Percentiles rank a stretch among this genome's conserved stretches.
Conservation (phyloP, 2,797 vertebrate species). For the Antennarius maculatus region DNA sequence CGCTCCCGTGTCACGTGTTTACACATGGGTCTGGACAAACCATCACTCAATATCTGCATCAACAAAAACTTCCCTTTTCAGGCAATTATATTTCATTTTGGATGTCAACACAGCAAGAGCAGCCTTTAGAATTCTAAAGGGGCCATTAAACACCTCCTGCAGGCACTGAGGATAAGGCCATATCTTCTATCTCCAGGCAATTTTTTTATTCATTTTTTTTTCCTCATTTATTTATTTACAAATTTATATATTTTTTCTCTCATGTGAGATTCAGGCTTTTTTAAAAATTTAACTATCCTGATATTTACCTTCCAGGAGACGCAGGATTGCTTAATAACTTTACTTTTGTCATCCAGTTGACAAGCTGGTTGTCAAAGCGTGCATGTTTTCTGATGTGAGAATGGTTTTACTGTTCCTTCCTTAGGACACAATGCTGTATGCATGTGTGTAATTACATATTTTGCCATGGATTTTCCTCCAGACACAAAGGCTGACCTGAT, state of each 20-base stretch:
- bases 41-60: background rate
- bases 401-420: constrained; percentile 30
- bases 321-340: background rate
- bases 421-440: constrained; percentile 60
- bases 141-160: background rate
- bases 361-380: constrained; percentile 12
- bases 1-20: background rate
- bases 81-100: background rate
- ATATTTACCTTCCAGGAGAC: background rate
- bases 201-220: background rate
- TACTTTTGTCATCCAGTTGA: background rate
- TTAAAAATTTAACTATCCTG: background rate
- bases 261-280: background rate
- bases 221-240: background rate
- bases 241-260: background rate
- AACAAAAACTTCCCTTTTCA: too few species aligned
- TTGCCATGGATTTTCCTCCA: constrained; percentile 59
- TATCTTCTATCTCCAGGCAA: constrained; percentile 5
- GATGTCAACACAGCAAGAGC: background rate
- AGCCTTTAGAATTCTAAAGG: background rate
- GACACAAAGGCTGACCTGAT: constrained; percentile 74
- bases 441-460: constrained; percentile 62
- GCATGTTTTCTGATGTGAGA: constrained; percentile 43
- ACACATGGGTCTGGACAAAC: background rate
- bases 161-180: background rate